Percentiles rank a stretch among this genome's conserved stretches.
phyloP scores from a whole-genome alignment of 2,797 vertebrate species.

The Cirrhinus mrigala region DNA sequence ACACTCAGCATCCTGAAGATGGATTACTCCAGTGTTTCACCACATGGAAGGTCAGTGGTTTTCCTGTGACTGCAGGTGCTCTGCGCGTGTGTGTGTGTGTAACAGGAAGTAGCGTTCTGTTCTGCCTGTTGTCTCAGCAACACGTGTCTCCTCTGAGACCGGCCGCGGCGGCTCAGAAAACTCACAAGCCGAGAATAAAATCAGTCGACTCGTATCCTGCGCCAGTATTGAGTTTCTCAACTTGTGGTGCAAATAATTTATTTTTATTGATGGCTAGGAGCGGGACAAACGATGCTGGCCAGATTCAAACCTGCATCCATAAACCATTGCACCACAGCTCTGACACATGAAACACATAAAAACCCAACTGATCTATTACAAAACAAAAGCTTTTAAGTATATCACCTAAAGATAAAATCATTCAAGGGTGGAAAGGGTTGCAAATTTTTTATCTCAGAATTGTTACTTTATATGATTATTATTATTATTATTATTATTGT shows the following conservation, averaged over 20 bases:
- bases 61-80: slow-evolving; percentile 23
- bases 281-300: neutral
- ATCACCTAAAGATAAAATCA: no score
- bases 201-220: neutral
- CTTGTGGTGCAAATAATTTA: neutral
- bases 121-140: slow-evolving; percentile 41
- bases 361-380: neutral
- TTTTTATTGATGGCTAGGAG: slow-evolving; percentile 17
- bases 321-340: neutral
- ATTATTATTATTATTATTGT: no score
- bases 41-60: slow-evolving; percentile 52
- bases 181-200: slow-evolving; percentile 1
- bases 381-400: neutral
- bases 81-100: neutral
- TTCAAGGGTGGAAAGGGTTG: no score
- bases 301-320: neutral
- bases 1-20: slow-evolving; percentile 27
- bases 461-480: no score
- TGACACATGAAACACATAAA: neutral
- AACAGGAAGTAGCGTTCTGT: neutral
- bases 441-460: no score
- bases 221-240: neutral
- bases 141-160: slow-evolving; percentile 37
- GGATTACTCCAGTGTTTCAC: slow-evolving; percentile 42
- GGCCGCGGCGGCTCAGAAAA: neutral